Evolutionary conservation across 2,113 vertebrate species (phyloP).

Genomic region (Bos javanicus): DNA sequence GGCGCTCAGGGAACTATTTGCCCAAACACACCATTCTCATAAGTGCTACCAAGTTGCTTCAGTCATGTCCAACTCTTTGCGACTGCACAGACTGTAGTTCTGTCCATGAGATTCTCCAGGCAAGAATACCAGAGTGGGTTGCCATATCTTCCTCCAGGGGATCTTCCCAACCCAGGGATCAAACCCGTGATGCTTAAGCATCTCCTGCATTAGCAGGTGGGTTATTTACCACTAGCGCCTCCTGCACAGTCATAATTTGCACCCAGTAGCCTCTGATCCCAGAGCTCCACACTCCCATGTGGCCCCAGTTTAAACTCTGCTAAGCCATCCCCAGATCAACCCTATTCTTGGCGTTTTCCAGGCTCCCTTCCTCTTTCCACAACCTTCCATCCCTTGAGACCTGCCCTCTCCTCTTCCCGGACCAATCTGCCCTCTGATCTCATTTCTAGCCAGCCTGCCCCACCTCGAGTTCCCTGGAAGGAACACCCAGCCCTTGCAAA

Average conservation of each 20-base stretch:
- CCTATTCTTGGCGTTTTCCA: background rate
- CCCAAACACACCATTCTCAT: background rate
- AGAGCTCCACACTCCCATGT: background rate
- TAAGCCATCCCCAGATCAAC: background rate
- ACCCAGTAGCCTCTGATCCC: background rate
- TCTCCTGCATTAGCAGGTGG: background rate
- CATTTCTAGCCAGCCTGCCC: conserved; percentile 35
- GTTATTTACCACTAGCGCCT: background rate
- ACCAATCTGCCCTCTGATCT: conserved; percentile 25
- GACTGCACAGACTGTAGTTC: background rate
- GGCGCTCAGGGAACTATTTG: background rate
- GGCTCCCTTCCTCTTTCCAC: background rate
- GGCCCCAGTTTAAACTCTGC: background rate
- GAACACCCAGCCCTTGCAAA: background rate
- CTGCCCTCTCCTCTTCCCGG: background rate
- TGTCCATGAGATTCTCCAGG: background rate
- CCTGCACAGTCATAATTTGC: background rate
- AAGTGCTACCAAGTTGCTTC: background rate
- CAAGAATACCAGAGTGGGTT: background rate
- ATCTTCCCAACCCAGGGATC: background rate
- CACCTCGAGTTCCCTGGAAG: conserved; percentile 55
- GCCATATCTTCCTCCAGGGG: background rate
- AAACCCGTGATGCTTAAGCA: background rate
- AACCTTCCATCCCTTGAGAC: background rate
- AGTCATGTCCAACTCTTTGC: background rate